Base-by-base conservation (phyloP, 1,140 invertebrate genomes). In the Bicyclus anynana region DNA sequence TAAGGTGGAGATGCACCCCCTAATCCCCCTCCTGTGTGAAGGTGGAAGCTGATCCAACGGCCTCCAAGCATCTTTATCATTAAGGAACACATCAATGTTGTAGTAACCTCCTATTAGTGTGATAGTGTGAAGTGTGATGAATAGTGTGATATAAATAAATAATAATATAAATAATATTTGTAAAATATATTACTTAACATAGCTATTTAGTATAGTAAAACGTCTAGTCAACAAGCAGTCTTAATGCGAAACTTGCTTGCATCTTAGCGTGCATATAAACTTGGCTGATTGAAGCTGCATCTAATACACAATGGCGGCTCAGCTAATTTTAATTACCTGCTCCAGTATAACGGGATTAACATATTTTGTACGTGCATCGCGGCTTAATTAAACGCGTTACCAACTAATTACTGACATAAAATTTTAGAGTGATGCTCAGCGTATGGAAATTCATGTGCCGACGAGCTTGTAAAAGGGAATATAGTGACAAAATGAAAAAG, bases 231-330 rank as follows among this genome's bases (percentile, higher is more conserved):
- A n/a, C n/a, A n/a, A n/a, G n/a, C n/a, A n/a, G n/a, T 40, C 52
- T 62, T 58, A 62, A 56, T 56, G 46, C 40, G 23, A 42, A 62
- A 62, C 40, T 58, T 53, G 49, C 49, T 20, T 17, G 53, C 53
- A 53, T 33, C 17, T 29, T 50, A 33, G 44, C 29, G 33, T 38
- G 49, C 53, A 0, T 40, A 40, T 2, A 40, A 57, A 62, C 53
- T 62, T 62, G 18, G 12, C 18, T 49, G 40, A 56, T 51, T 57
- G 23, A 62, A 38, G 17, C 40, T 18, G 29, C 53, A 18, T 35
- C 40, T 55, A 38, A 38, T 10, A 16, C 49, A 53, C 42, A 53
- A 51, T 12, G 56, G 40, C 52, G 49, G 23, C 37, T 59, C 50
- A 59, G 56, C 42, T 48, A 18, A 7, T 37, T 58, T 38, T 53